Evolutionary conservation across 1,140 invertebrate species (phyloP).

Genomic region (Monochamus saltuarius): DNA sequence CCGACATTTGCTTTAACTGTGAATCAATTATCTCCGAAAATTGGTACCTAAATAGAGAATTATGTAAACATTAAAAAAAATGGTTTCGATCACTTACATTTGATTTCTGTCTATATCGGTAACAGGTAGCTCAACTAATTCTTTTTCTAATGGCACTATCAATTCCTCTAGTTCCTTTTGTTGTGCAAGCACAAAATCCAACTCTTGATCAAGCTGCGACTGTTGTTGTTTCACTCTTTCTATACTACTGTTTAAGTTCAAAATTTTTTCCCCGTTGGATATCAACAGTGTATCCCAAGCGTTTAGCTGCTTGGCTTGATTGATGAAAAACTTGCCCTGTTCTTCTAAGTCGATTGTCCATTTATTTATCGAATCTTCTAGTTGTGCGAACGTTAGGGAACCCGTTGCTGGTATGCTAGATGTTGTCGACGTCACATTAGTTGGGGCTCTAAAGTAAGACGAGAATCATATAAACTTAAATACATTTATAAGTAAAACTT

Average conservation of each 20-base stretch:
- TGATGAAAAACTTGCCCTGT: slow-evolving; percentile 90
- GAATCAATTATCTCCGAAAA: slow-evolving; percentile 88
- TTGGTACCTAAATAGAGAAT: slow-evolving; percentile 63
- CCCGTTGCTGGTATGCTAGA: slow-evolving; percentile 53
- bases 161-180: slow-evolving; percentile 91
- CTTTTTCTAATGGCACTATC: slow-evolving; percentile 81
- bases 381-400: slow-evolving; percentile 79
- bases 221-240: slow-evolving; percentile 87
- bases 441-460: slow-evolving; percentile 23
- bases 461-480: too few relatives aligned
- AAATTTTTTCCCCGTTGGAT: slow-evolving; percentile 90
- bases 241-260: slow-evolving; percentile 80
- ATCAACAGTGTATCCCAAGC: slow-evolving; percentile 91
- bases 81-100: slow-evolving; percentile 58
- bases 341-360: slow-evolving; percentile 93
- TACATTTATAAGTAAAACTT: too few relatives aligned
- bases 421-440: slow-evolving; percentile 47
- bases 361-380: slow-evolving; percentile 94
- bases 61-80: slow-evolving; percentile 5
- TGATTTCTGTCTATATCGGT: slow-evolving; percentile 85
- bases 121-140: slow-evolving; percentile 67
- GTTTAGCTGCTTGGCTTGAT: slow-evolving; percentile 93
- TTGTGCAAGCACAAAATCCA: slow-evolving; percentile 92
- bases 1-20: slow-evolving; percentile 90
- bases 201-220: slow-evolving; percentile 84